phyloP scores from a whole-genome alignment of 2,113 vertebrate species.

The Scalopus aquaticus region DNA sequence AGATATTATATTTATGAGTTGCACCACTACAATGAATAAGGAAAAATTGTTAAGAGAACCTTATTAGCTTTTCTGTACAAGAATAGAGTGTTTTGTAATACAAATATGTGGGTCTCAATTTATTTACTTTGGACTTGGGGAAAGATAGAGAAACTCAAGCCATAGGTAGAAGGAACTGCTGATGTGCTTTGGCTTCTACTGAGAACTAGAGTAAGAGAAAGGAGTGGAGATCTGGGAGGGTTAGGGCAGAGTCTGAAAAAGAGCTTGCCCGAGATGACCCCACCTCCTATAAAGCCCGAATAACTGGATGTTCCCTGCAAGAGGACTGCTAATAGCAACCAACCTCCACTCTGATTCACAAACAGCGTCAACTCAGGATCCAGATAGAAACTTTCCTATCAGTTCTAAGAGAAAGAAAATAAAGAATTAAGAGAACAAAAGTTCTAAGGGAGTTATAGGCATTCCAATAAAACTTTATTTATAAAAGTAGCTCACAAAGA shows the following conservation, averaged over 20 bases:
- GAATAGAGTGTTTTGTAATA: background rate
- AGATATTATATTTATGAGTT: background rate
- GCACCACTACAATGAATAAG: background rate
- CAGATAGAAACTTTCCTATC: background rate
- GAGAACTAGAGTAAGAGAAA: background rate
- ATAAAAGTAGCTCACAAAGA: too few species aligned
- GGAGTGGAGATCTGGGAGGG: too few species aligned
- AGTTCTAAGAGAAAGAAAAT: background rate
- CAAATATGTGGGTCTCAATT: background rate
- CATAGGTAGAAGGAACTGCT: background rate
- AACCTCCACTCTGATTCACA: background rate
- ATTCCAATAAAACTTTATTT: too few species aligned
- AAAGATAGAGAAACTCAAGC: background rate
- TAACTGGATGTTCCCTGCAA: background rate
- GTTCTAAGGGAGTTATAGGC: background rate
- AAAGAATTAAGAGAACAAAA: background rate
- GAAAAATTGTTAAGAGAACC: background rate
- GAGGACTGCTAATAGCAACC: accelerated
- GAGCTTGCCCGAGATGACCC: background rate
- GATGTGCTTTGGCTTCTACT: background rate
- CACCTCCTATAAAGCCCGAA: background rate
- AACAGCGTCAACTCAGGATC: background rate
- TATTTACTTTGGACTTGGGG: background rate
- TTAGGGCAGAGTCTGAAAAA: background rate
- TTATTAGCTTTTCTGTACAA: background rate